Evolutionary conservation across 2,888 invertebrate species (phyloP).

Genomic region (Camptogramma bilineatum): DNA sequence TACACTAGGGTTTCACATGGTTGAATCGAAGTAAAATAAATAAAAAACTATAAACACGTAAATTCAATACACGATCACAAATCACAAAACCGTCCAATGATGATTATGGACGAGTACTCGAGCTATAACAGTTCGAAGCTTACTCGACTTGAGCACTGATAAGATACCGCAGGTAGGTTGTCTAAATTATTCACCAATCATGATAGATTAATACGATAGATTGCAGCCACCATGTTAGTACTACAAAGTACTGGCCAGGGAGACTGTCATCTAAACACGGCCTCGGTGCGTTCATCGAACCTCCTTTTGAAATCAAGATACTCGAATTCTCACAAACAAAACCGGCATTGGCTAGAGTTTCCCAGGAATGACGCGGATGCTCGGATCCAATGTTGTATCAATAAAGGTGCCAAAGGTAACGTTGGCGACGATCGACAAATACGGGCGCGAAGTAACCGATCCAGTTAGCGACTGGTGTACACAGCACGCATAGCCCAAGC

Average conservation of each 20-base stretch:
- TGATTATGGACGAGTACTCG: slow-evolving; percentile 60
- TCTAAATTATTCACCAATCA: slow-evolving; percentile 57
- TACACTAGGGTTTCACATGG: slow-evolving; percentile 34
- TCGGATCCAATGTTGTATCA: slow-evolving; percentile 52
- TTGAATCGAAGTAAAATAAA: slow-evolving; percentile 36
- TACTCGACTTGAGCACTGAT: slow-evolving; percentile 62
- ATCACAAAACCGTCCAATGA: slow-evolving; percentile 58
- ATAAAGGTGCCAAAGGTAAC: slow-evolving; percentile 52
- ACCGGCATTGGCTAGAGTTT: slow-evolving; percentile 38
- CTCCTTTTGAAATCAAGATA: slow-evolving; percentile 22
- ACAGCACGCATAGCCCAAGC: slow-evolving; percentile 53
- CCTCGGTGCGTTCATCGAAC: slow-evolving; percentile 69
- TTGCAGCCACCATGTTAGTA: slow-evolving; percentile 33
- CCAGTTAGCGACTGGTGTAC: slow-evolving; percentile 64
- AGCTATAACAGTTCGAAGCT: slow-evolving; percentile 55
- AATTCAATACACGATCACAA: slow-evolving; percentile 55
- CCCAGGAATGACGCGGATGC: slow-evolving; percentile 27
- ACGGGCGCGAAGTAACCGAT: slow-evolving; percentile 67
- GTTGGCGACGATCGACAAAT: slow-evolving; percentile 53
- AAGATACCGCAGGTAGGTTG: slow-evolving; percentile 63
- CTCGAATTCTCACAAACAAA: slow-evolving; percentile 45
- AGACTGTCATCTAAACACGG: slow-evolving; percentile 60
- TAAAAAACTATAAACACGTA: slow-evolving; percentile 54
- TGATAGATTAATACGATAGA: slow-evolving; percentile 43
- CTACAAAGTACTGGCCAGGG: slow-evolving; percentile 63